Evolutionary conservation across 2,113 vertebrate genomes (phyloP).

Genomic region (Dipodomys merriami): DNA sequence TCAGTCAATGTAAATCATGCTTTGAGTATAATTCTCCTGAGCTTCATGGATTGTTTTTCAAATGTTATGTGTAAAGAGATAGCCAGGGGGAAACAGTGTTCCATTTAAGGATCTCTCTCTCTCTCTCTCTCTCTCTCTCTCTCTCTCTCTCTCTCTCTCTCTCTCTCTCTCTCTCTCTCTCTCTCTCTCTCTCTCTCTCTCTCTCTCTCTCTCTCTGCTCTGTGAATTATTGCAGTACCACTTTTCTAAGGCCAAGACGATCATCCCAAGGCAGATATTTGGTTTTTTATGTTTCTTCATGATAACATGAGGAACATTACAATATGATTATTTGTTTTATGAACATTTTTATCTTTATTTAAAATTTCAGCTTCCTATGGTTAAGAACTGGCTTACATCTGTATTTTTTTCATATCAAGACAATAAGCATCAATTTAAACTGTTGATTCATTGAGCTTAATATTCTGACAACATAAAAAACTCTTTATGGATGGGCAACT

Average conservation of each 20-base stretch:
- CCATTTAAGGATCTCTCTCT: slow-evolving; percentile 64
- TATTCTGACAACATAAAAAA: neutral
- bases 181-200: too few species aligned
- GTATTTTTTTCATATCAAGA: neutral
- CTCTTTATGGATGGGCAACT: neutral
- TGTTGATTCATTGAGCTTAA: neutral
- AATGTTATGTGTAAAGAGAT: slow-evolving; percentile 45
- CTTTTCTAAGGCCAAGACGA: neutral
- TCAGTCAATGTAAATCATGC: slow-evolving; percentile 68
- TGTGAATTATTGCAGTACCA: neutral
- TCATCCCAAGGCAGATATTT: neutral
- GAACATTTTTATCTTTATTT: neutral
- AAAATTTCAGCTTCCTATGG: neutral
- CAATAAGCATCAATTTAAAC: neutral
- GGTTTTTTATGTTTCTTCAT: neutral
- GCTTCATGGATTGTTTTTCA: slow-evolving; percentile 74
- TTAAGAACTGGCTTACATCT: neutral
- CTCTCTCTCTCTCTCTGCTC: too few species aligned
- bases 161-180: too few species aligned
- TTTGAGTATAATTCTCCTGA: slow-evolving; percentile 70
- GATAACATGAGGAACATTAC: neutral
- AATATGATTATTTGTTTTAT: neutral
- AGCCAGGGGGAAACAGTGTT: slow-evolving; percentile 69
- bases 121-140: neutral
- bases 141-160: too few species aligned